Evolutionary conservation across 2,113 vertebrate genomes (phyloP).

Genomic region (Phylloscopus trochilus): DNA sequence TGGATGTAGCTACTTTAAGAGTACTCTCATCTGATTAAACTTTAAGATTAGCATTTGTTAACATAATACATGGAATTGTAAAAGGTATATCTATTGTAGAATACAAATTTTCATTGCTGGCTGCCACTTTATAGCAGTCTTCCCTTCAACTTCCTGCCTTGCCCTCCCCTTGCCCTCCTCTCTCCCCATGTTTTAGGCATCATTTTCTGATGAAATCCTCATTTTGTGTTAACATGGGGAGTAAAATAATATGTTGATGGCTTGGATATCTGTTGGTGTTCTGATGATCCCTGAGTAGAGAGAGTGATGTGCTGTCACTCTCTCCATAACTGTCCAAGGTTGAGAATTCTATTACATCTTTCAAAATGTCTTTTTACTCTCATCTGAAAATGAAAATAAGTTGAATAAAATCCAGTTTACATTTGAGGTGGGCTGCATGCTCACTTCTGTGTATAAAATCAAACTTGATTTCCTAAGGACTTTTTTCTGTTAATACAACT

Average conservation of each 20-base stretch:
- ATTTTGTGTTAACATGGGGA: not conserved
- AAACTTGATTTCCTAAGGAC: not conserved
- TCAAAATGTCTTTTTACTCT: constrained; percentile 24
- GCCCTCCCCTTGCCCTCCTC: not conserved
- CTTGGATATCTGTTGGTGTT: constrained; percentile 18
- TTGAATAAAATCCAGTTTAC: constrained; percentile 23
- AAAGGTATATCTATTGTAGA: not conserved
- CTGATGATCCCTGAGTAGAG: not conserved
- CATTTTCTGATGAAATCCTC: constrained; percentile 1
- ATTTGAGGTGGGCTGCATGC: not conserved
- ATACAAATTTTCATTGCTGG: not conserved
- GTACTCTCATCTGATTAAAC: not conserved
- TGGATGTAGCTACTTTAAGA: not conserved
- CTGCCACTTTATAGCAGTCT: not conserved
- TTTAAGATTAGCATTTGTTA: not conserved
- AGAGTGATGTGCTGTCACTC: constrained; percentile 40
- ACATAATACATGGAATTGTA: not conserved
- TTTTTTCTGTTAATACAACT: constrained; percentile 10
- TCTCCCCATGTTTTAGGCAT: not conserved
- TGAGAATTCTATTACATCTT: constrained; percentile 37
- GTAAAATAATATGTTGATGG: constrained; percentile 1
- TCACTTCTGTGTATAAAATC: not conserved
- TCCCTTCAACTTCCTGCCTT: not conserved
- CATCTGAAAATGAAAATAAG: constrained; percentile 47
- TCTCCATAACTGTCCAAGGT: not conserved